Percentiles rank a stretch among this genome's conserved stretches.
phyloP scores from a whole-genome alignment of 2,797 vertebrate genomes.

The Rachycentron canadum region DNA sequence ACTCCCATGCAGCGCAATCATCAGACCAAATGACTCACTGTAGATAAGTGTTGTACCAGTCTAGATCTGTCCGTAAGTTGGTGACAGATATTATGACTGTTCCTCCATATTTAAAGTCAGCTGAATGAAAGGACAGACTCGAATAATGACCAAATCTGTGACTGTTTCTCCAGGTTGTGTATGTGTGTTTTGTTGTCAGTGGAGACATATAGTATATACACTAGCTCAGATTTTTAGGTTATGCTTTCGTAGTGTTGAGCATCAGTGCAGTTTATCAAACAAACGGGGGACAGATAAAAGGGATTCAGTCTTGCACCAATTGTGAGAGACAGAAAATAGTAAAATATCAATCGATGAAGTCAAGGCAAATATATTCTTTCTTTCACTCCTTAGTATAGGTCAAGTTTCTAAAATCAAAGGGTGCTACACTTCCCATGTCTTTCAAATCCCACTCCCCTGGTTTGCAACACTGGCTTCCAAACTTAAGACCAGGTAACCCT shows the following conservation, averaged over 20 bases:
- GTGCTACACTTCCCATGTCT: neutral
- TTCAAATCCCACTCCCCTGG: too few species aligned
- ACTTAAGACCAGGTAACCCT: too few species aligned
- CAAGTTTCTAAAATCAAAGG: neutral
- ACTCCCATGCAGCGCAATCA: constrained; percentile 56
- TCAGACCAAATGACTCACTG: constrained; percentile 55
- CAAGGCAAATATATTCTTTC: too few species aligned
- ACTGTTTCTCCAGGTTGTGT: neutral
- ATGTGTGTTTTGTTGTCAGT: neutral
- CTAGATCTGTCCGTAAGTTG: constrained; percentile 33
- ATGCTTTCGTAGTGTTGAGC: neutral
- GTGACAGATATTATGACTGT: constrained; percentile 26
- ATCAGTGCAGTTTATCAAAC: neutral
- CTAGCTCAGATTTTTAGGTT: neutral
- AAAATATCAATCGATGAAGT: too few species aligned
- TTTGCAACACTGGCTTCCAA: too few species aligned
- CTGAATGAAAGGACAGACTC: constrained; percentile 1
- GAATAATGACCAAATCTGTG: constrained; percentile 16
- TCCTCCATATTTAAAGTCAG: constrained; percentile 28
- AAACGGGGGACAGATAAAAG: neutral
- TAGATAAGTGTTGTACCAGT: constrained; percentile 32
- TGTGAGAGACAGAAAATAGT: neutral
- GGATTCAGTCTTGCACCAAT: neutral
- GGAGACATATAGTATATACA: neutral
- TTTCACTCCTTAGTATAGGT: too few species aligned